A percentile compares a stretch with the other conserved stretches of the same genome.
Evolutionary conservation across 2,888 invertebrate species (phyloP).

Genomic region (Noctua fimbriata): DNA sequence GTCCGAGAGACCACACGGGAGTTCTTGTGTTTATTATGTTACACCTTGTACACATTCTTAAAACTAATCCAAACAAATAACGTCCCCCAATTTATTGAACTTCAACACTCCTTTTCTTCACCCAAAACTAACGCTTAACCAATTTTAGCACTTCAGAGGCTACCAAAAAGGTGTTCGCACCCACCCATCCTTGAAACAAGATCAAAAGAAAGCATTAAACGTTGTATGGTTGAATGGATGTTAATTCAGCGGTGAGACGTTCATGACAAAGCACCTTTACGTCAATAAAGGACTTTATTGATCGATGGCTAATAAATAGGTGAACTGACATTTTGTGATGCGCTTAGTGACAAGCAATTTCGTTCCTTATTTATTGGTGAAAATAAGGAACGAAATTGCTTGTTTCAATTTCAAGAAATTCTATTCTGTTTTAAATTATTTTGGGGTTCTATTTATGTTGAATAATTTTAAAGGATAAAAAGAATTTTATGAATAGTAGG

Average conservation of each 20-base stretch:
- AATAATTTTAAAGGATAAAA: no score
- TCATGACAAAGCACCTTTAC: slow-evolving; percentile 5
- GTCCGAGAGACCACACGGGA: no score
- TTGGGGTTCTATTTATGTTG: no score
- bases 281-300: slow-evolving; percentile 5
- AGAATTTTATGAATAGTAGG: no score
- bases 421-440: neutral
- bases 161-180: neutral
- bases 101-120: neutral
- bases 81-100: neutral
- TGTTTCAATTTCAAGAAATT: neutral
- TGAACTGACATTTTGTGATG: neutral
- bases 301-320: neutral
- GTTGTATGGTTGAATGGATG: slow-evolving; percentile 9
- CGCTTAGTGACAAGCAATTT: neutral
- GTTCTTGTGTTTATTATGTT: no score
- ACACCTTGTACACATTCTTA: neutral
- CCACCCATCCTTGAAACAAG: slow-evolving; percentile 15
- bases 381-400: neutral
- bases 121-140: neutral
- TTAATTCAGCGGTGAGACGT: slow-evolving; percentile 10
- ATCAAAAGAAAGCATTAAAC: slow-evolving; percentile 30
- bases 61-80: neutral
- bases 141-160: slow-evolving; percentile 13
- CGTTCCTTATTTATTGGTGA: no score